A percentile compares a stretch with the other conserved stretches of the same genome.
Conservation (phyloP, 2,888 invertebrate genomes). For the Andrena haemorrhoa region DNA sequence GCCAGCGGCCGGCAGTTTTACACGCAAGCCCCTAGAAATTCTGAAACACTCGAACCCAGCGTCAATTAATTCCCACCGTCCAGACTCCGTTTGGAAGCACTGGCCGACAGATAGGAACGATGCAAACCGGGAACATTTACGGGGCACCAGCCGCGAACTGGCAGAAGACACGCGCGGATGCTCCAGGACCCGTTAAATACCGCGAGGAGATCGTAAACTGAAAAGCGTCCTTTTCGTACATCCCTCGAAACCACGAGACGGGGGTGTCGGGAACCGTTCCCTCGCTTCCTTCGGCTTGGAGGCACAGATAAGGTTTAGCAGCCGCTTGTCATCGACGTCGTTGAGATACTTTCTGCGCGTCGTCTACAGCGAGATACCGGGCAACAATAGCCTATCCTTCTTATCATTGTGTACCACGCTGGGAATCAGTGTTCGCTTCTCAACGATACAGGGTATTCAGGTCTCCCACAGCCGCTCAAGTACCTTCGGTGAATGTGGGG, state of each 20-base stretch:
- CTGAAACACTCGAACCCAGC: conserved; percentile 7
- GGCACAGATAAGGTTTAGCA: conserved; percentile 69
- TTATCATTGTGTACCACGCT: conserved; percentile 57
- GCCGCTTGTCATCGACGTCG: conserved; percentile 66
- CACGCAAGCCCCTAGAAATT: neutral
- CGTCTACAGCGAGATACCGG: conserved; percentile 44
- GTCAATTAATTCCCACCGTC: conserved; percentile 34
- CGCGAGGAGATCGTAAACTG: conserved; percentile 67
- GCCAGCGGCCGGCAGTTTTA: neutral
- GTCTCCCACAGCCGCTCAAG: neutral
- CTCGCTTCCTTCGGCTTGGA: conserved; percentile 38
- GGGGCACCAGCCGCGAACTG: conserved; percentile 45
- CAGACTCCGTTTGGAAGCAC: neutral
- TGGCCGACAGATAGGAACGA: conserved; percentile 20
- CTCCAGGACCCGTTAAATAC: conserved; percentile 66
- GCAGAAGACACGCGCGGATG: conserved; percentile 61
- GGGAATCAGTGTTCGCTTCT: conserved; percentile 16
- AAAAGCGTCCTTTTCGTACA: conserved; percentile 48
- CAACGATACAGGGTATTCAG: neutral
- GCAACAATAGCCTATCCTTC: conserved; percentile 57
- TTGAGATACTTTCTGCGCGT: conserved; percentile 58
- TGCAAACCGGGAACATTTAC: conserved; percentile 43
- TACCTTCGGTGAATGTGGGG: neutral
- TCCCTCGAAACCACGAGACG: neutral
- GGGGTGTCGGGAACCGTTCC: conserved; percentile 25